Conservation (phyloP, 2,797 vertebrate genomes). For the Bradypodion pumilum region DNA sequence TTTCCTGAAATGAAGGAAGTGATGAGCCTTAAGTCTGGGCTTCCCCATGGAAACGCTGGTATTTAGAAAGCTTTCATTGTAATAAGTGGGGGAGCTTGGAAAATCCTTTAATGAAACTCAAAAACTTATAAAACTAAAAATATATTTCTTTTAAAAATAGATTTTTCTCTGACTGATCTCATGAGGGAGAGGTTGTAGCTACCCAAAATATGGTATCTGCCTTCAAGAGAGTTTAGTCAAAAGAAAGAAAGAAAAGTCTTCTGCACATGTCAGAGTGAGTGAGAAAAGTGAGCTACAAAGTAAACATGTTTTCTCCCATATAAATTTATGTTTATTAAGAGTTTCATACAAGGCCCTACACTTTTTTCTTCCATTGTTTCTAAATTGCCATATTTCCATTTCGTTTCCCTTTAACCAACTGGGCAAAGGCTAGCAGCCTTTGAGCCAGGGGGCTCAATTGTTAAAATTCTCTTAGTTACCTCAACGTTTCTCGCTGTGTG, state of each 20-base stretch:
- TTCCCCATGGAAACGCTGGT: slow-evolving; percentile 60
- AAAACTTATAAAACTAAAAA: slow-evolving; percentile 58
- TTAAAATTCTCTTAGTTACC: background rate
- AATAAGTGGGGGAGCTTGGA: slow-evolving; percentile 51
- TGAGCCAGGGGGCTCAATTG: background rate
- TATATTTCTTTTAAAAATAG: slow-evolving; percentile 41
- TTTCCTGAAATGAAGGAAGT: slow-evolving; percentile 23
- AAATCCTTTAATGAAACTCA: slow-evolving; percentile 51
- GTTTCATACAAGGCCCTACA: background rate
- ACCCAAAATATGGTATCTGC: slow-evolving; percentile 14
- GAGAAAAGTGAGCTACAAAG: background rate
- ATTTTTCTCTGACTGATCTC: background rate
- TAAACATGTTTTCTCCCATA: background rate
- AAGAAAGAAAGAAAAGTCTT: background rate
- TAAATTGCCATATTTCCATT: background rate
- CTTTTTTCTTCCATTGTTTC: background rate
- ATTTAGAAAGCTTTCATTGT: slow-evolving; percentile 61
- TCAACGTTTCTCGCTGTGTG: background rate
- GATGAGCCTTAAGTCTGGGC: slow-evolving; percentile 34
- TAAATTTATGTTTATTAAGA: background rate
- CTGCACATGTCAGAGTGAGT: slow-evolving; percentile 16
- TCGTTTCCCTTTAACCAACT: background rate
- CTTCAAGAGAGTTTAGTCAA: slow-evolving; percentile 3
- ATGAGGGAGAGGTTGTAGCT: slow-evolving; percentile 8
- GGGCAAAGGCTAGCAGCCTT: background rate